Evolutionary conservation across 1,140 invertebrate species (phyloP).

Genomic region (Calephelis nemesis): DNA sequence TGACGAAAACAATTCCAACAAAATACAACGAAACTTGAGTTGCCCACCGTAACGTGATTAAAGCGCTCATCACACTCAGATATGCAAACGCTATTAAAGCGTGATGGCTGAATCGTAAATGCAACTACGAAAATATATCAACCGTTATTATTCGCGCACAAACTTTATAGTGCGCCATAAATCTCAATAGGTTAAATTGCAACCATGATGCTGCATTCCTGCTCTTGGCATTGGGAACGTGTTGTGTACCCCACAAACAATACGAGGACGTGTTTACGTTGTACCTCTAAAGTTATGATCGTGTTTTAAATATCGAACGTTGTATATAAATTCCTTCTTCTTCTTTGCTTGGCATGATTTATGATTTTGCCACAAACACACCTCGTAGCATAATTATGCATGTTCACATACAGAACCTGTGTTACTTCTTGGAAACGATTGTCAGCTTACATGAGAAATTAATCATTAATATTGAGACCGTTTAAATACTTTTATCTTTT

Average conservation of each 20-base stretch:
- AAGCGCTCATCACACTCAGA: constrained; percentile 25
- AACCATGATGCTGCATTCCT: constrained; percentile 23
- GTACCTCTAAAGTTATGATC: constrained; percentile 13
- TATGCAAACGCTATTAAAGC: constrained; percentile 23
- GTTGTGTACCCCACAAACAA: constrained; percentile 14
- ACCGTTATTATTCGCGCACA: constrained; percentile 33
- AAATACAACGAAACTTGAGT: not conserved
- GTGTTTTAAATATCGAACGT: constrained; percentile 14
- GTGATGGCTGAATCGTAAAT: constrained; percentile 30
- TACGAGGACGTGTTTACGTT: constrained; percentile 17
- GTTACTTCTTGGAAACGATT: too few species aligned
- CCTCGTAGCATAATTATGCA: too few species aligned
- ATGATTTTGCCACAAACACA: not conserved
- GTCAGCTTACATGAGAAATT: too few species aligned
- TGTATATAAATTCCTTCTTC: not conserved
- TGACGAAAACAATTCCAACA: too few species aligned
- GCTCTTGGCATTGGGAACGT: constrained; percentile 22
- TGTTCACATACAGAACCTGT: too few species aligned
- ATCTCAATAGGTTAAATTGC: constrained; percentile 38
- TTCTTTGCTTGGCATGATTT: not conserved
- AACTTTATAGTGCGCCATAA: constrained; percentile 33
- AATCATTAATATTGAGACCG: too few species aligned
- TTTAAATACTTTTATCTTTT: too few species aligned
- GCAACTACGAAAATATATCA: constrained; percentile 30
- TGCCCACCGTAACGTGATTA: constrained; percentile 22